Base-by-base conservation (phyloP, 2,888 invertebrate genomes). In the Phorcus lineatus region DNA sequence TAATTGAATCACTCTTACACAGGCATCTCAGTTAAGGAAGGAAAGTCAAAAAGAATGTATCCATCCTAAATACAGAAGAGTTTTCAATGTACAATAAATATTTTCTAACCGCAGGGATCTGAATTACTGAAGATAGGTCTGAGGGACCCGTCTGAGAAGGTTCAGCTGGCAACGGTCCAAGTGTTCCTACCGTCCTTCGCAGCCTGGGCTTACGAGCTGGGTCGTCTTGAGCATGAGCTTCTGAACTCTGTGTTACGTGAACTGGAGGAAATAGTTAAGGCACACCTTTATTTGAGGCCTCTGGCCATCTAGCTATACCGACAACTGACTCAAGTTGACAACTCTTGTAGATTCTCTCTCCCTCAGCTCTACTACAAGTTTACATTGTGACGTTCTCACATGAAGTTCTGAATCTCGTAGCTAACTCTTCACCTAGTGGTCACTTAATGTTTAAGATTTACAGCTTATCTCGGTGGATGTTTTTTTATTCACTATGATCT, bases 181-280 rank as follows among this genome's bases (percentile, higher is more conserved):
- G 91, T 95, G 66, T 93, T 96, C 77, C 93, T 95, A 84, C 95
- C 95, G 0, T 94, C 95, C 52, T 92, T 95, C 82, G 95, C 95
- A 0, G 94, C 95, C 88, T 96, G 95, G 95, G 94, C 95, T 2
- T 92, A 90, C 53, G 94, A 94, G 77, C 90, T 94, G 82, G 94
- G 94, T 78, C 93, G 94, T 75, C 90, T 95, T 31, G 91, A 93
- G 81, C 88, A 91, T 79, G 90, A 90, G 83, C 88, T 93, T 22
- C 85, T 92, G 28, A 90, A 91, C 79, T 87, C 88, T 79, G 85
- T 93, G 28, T 86, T 93, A 16, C 87, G 88, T 40, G 89, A 90
- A 78, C 85, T 92, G 79, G 91, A 92, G 86, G 89, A 91, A 79
- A 88, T 91, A 85, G 91, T 92, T 88, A 89, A 90, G 88, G 90